A percentile compares a stretch with the other conserved stretches of the same genome.
Evolutionary conservation across 1,140 invertebrate genomes (phyloP).

Genomic region (Patella vulgata): DNA sequence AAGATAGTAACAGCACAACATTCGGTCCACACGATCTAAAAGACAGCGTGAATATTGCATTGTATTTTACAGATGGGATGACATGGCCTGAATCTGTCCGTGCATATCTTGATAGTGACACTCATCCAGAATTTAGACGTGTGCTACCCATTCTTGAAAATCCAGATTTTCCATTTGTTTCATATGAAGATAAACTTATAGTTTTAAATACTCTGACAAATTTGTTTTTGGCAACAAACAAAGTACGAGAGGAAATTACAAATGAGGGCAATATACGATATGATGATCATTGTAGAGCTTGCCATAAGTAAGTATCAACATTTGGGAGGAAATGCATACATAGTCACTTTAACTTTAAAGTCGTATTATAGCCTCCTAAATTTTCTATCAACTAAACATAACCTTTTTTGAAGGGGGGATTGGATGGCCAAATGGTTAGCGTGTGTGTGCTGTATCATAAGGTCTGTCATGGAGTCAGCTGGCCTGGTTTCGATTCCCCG

Average conservation of each 20-base stretch:
- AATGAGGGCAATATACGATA: conserved; percentile 92
- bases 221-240: conserved; percentile 93
- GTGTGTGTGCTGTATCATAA: too few species aligned
- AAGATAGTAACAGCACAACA: conserved; percentile 93
- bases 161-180: conserved; percentile 83
- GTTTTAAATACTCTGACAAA: conserved; percentile 92
- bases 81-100: conserved; percentile 94
- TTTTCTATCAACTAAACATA: too few species aligned
- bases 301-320: conserved; percentile 75
- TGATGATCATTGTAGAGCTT: conserved; percentile 94
- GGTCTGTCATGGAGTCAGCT: too few species aligned
- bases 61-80: conserved; percentile 91
- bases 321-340: too few species aligned
- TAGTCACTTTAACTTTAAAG: too few species aligned
- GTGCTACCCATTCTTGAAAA: conserved; percentile 56
- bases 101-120: conserved; percentile 77
- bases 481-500: too few species aligned
- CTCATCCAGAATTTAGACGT: conserved; percentile 74
- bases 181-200: conserved; percentile 82
- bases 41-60: conserved; percentile 92
- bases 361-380: too few species aligned
- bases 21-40: conserved; percentile 96
- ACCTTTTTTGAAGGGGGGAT: too few species aligned
- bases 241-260: conserved; percentile 89
- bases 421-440: too few species aligned